Base-by-base conservation (phyloP, 1,140 invertebrate species). In the Pseudomyrmex sp. region DNA sequence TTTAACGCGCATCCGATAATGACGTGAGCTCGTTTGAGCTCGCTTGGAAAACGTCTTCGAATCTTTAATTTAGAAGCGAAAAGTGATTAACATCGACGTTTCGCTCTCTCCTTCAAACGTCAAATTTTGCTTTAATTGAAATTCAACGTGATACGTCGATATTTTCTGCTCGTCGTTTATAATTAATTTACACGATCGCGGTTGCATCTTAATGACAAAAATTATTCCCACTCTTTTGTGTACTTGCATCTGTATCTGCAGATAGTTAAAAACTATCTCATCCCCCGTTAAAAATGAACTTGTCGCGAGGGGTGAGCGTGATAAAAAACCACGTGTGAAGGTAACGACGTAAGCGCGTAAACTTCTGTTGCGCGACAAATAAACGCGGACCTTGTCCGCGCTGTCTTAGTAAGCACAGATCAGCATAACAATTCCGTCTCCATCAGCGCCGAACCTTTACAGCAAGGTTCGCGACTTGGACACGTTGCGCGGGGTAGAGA, bases 361-460 rank as follows among this genome's bases (percentile, higher is more conserved):
- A 12, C 63, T 26, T 72, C 52, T 23, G 79, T 62, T 59, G 26
- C 48, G 46, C 48, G 46, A 80, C 76, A 80, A 80, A 80, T 80
- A 80, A 80, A 72, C 54, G n/a, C 23, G 76, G 76, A 69, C 2
- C 56, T 70, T 79, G 70, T 79, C 44, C 12, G 54, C 12, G 54
- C 54, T 48, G 56, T 80, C 76, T 80, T 72, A 72, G 66, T 20
- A 26, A 72, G 54, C 54, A 54, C 35, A 80, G 54, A 80, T 80
- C 76, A 61, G 76, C 76, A 80, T 80, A 80, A 80, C 76, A 80
- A 80, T 80, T 80, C 44, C 66, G 15, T 72, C 76, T 80, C 76
- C 66, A 72, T 80, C 66, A 80, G 70, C 76, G 76, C 58, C 58
- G 23, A 35, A 35, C 12, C 76, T 80, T 80, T 72, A 80, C 76